Evolutionary conservation across 2,797 vertebrate genomes (phyloP).

Genomic region (Morelia viridis): DNA sequence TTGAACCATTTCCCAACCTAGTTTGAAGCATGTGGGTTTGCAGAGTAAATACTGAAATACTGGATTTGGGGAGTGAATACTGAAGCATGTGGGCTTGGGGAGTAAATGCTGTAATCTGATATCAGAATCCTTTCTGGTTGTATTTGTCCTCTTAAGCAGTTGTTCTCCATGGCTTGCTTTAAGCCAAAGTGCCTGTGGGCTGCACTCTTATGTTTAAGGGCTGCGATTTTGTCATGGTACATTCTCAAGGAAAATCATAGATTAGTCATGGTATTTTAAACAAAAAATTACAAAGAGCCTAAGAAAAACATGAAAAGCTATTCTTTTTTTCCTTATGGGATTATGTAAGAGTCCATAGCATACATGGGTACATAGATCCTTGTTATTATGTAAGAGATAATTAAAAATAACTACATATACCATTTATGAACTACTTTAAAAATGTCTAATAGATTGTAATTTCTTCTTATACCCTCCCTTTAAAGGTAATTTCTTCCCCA

Average conservation of each 20-base stretch:
- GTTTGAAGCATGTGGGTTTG: constrained; percentile 35
- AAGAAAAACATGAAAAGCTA: constrained; percentile 33
- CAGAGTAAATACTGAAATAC: constrained; percentile 39
- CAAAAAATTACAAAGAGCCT: constrained; percentile 37
- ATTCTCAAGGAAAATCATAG: constrained; percentile 60
- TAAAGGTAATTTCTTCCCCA: neutral
- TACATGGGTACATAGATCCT: neutral
- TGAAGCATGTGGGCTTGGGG: constrained; percentile 32
- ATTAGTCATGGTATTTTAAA: constrained; percentile 65
- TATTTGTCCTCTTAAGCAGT: constrained; percentile 26
- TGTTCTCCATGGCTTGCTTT: constrained; percentile 52
- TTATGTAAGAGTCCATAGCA: neutral
- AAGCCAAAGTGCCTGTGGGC: constrained; percentile 56
- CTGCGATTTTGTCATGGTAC: constrained; percentile 68
- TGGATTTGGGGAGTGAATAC: too few species aligned
- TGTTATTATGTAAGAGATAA: neutral
- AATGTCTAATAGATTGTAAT: neutral
- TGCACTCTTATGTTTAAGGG: constrained; percentile 56
- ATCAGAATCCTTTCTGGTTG: constrained; percentile 53
- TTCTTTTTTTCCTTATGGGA: neutral
- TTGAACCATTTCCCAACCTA: constrained; percentile 12
- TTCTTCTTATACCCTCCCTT: neutral
- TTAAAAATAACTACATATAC: neutral
- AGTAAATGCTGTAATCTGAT: constrained; percentile 48
- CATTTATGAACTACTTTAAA: neutral